Percentiles rank a stretch among this genome's conserved stretches.
phyloP scores from a whole-genome alignment of 2,797 vertebrate species.

The Poeciliopsis presidionis region DNA sequence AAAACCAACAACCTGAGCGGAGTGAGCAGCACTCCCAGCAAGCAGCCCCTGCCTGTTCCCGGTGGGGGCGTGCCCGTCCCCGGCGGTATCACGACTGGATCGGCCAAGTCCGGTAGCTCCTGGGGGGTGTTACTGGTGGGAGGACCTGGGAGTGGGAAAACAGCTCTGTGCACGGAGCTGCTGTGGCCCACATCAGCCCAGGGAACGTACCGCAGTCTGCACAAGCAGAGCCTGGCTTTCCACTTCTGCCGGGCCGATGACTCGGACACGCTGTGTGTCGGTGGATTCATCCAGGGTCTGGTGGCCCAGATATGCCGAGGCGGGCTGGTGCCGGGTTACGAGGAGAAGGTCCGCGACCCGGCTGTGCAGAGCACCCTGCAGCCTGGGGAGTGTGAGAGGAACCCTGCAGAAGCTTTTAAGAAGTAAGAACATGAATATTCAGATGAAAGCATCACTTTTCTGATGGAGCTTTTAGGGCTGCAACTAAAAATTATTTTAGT shows the following conservation, averaged over 20 bases:
- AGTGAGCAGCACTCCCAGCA: slow-evolving; percentile 77
- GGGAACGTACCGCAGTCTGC: slow-evolving; percentile 86
- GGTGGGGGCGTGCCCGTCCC: slow-evolving; percentile 73
- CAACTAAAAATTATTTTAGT: background rate
- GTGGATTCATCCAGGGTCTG: slow-evolving; percentile 88
- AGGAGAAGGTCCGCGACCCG: slow-evolving; percentile 91
- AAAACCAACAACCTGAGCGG: slow-evolving; percentile 84
- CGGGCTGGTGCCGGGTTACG: slow-evolving; percentile 88
- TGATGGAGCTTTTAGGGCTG: background rate
- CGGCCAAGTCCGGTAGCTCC: slow-evolving; percentile 76
- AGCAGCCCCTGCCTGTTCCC: slow-evolving; percentile 75
- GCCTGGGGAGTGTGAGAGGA: slow-evolving; percentile 94
- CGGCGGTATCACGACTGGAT: slow-evolving; percentile 45
- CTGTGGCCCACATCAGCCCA: slow-evolving; percentile 92
- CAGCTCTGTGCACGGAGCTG: slow-evolving; percentile 93
- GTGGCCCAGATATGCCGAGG: slow-evolving; percentile 89
- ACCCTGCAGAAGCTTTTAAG: slow-evolving; percentile 95
- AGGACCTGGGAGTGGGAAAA: slow-evolving; percentile 96
- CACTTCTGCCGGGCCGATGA: slow-evolving; percentile 98
- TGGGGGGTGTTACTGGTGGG: slow-evolving; percentile 97
- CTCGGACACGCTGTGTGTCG: slow-evolving; percentile 90
- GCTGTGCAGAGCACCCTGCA: slow-evolving; percentile 88
- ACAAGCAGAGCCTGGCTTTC: slow-evolving; percentile 90
- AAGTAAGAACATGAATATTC: slow-evolving; percentile 79
- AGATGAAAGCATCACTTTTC: slow-evolving; percentile 2